Evolutionary conservation across 2,797 vertebrate genomes (phyloP).

Genomic region (Microctenopoma steveboyesi): DNA sequence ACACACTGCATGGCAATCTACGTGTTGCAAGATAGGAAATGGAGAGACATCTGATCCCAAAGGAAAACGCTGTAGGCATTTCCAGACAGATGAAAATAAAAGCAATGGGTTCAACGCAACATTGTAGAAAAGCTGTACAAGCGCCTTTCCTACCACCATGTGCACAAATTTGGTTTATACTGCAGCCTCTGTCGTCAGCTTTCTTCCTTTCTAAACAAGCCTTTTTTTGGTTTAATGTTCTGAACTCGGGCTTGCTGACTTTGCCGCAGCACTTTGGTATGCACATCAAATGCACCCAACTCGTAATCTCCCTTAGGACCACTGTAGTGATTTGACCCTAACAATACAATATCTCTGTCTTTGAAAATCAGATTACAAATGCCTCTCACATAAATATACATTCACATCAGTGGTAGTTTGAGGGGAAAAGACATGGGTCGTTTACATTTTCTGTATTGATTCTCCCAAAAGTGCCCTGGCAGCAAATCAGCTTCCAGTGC

Average conservation of each 20-base stretch:
- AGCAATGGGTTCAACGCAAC: constrained; percentile 56
- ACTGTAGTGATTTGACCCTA: constrained; percentile 54
- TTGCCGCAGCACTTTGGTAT: constrained; percentile 17
- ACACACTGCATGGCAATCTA: constrained; percentile 49
- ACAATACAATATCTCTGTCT: constrained; percentile 73
- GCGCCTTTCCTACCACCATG: constrained; percentile 13
- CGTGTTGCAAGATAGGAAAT: constrained; percentile 48
- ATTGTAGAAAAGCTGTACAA: constrained; percentile 18
- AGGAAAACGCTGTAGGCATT: constrained; percentile 51
- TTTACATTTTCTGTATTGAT: constrained; percentile 79
- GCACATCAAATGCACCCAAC: constrained; percentile 40
- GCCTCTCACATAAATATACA: constrained; percentile 73
- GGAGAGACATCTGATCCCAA: constrained; percentile 56
- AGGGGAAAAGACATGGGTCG: constrained; percentile 43
- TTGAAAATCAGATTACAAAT: constrained; percentile 72
- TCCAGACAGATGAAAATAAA: constrained; percentile 57
- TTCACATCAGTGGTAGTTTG: constrained; percentile 56
- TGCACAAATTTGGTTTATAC: constrained; percentile 27
- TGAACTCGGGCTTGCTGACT: constrained; percentile 25
- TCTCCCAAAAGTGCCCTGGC: constrained; percentile 67
- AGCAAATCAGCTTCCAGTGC: constrained; percentile 63
- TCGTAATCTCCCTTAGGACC: constrained; percentile 58
- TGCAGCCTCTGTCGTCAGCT: constrained; percentile 20
- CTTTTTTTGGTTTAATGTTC: constrained; percentile 45
- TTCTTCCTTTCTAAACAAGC: constrained; percentile 47